phyloP scores from a whole-genome alignment of 2,113 vertebrate genomes.

The Passer domesticus region DNA sequence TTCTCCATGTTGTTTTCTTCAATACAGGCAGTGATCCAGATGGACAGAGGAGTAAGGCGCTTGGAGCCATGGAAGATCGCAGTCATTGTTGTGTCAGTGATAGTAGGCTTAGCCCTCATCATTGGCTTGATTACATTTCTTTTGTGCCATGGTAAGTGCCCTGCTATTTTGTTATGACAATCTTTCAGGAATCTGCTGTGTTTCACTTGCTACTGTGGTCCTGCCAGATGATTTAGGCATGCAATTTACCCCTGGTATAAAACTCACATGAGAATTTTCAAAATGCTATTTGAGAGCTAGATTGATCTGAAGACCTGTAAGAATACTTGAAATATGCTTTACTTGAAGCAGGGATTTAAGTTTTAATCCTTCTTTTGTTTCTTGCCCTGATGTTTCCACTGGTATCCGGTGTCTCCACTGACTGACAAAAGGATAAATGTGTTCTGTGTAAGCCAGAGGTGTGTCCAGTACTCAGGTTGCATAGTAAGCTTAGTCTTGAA shows the following conservation, averaged over 20 bases:
- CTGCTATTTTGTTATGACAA: background rate
- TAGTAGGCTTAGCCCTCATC: conserved; percentile 52
- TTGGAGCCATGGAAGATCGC: conserved; percentile 66
- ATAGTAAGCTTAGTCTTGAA: background rate
- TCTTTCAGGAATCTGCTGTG: background rate
- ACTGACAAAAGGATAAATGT: background rate
- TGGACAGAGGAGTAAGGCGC: background rate
- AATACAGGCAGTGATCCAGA: background rate
- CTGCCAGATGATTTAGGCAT: background rate
- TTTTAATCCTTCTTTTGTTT: background rate
- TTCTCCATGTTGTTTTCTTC: background rate
- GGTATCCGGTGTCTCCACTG: background rate
- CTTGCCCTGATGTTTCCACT: background rate
- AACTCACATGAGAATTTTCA: background rate
- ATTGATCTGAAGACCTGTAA: background rate
- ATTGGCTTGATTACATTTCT: conserved; percentile 64
- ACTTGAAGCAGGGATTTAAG: background rate
- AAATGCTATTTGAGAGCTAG: background rate
- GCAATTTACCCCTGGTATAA: background rate
- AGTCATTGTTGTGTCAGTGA: background rate
- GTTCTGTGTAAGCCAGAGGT: background rate
- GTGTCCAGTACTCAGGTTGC: background rate
- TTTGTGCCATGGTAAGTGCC: conserved; percentile 65
- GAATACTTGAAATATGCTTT: background rate
- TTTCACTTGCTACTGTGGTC: background rate